These are phyloP conservation scores for Boleophthalmus pectinirostris DNA, from an alignment of 2,113 vertebrate genomes.

Conservation along the genomic window DNA sequence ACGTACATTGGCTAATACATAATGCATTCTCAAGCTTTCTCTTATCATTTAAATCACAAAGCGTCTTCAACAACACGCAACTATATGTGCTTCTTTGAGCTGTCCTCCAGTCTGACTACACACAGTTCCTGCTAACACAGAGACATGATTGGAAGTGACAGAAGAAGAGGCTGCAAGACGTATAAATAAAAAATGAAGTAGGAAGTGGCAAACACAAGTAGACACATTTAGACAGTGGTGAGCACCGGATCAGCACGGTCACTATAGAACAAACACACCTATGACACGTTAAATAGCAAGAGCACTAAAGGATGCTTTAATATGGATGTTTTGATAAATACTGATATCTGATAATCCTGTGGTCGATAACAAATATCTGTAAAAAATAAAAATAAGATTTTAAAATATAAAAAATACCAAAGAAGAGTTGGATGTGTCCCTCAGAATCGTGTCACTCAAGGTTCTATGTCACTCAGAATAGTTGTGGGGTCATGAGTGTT, in stretches of 20 bases:
- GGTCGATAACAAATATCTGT: too few species aligned
- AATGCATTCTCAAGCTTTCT: constrained; percentile 69
- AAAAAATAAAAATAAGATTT: too few species aligned
- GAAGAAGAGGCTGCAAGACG: constrained; percentile 42
- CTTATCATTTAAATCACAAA: constrained; percentile 78
- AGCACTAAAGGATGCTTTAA: not conserved
- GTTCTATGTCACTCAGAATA: too few species aligned
- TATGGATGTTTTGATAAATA: too few species aligned
- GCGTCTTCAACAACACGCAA: constrained; percentile 63
- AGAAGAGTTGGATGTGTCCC: too few species aligned
- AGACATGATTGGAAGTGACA: constrained; percentile 65
- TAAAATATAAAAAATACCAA: too few species aligned
- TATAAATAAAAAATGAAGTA: constrained; percentile 44
- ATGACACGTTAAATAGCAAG: constrained; percentile 46
- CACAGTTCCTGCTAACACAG: constrained; percentile 44
- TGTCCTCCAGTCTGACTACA: constrained; percentile 36
- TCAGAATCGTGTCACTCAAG: too few species aligned
- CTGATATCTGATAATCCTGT: too few species aligned
- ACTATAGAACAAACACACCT: constrained; percentile 41
- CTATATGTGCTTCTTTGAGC: constrained; percentile 32
- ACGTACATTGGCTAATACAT: constrained; percentile 68
- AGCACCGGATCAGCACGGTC: constrained; percentile 31
- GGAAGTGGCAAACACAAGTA: constrained; percentile 46
- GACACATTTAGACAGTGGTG: constrained; percentile 26
- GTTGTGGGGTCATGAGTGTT: too few species aligned